Base-by-base conservation (phyloP, 2,113 vertebrate species). In the Lasiurus cinereus region DNA sequence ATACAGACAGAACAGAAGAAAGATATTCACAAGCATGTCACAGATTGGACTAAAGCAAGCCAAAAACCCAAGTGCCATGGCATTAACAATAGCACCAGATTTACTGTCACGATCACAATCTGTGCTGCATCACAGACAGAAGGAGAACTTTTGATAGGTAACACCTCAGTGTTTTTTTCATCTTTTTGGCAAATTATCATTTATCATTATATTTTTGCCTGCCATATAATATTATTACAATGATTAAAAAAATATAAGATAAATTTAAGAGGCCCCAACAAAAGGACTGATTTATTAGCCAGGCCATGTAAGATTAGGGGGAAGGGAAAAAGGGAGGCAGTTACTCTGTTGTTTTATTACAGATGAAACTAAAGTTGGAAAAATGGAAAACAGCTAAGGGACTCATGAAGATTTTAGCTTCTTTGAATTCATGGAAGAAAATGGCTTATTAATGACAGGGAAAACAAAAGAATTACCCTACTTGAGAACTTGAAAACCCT, bases 91-190 rank as follows among this genome's bases (percentile, higher is more conserved):
- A 99, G 98, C 98, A 99, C 98, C 99, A 99, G 98, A 99, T 99
- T 99, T 98, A 98, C 98, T 99, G 99, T 99, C 99, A 99, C 98
- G 98, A 98, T 98, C 98, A 98, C 99, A 99, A 99, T 99, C 99
- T 99, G 99, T 99, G 98, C 98, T 98, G 98, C 98, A 98, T 99
- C 98, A 98, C 98, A 99, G 98, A 98, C 98, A 99, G 98, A 99
- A 99, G 98, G 98, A 98, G 98, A 98, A 98, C 98, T 99, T 99
- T 98, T 99, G 98, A 98, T 99, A 99, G 98, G 98, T 99, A 98
- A 99, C 98, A 99, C 98, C 98, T 99, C 98, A 96, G 98, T 98
- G 98, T 99, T 99, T 98, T 98, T 99, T 99, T 98, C 98, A 98
- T 98, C 98, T 98, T 99, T 98, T 98, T 99, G 98, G 98, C 98